Conservation (phyloP, 2,888 invertebrate genomes). For the Machimus rusticus region DNA sequence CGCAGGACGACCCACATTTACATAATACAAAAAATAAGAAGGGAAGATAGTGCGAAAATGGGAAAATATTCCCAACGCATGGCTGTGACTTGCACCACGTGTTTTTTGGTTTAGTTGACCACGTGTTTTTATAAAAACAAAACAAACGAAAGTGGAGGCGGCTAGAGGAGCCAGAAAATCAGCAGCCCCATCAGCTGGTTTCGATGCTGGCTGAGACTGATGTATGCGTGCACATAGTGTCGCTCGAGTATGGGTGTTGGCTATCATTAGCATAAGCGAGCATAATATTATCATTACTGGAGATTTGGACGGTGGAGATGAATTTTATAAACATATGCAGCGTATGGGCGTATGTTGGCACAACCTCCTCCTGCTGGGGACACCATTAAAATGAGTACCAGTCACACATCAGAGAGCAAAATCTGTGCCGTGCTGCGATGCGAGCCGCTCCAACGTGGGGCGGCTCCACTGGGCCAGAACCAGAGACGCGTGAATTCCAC, state of each 20-base stretch:
- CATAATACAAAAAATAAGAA: not conserved
- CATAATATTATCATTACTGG: constrained; percentile 19
- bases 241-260: not conserved
- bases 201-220: not conserved
- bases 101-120: constrained; percentile 11
- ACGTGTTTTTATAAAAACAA: constrained; percentile 39
- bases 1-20: not conserved
- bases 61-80: constrained; percentile 37
- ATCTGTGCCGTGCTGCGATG: not conserved
- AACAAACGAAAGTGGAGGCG: not conserved
- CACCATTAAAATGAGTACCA: not conserved
- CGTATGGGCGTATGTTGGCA: not conserved
- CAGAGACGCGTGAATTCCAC: not conserved
- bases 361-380: not conserved
- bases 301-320: not conserved
- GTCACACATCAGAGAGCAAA: not conserved
- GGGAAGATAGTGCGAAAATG: constrained; percentile 18
- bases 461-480: no score
- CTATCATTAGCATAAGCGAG: constrained; percentile 18
- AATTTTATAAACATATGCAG: not conserved
- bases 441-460: not conserved
- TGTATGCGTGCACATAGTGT: not conserved
- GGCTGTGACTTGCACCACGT: not conserved
- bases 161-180: constrained; percentile 7
- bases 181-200: not conserved